These are phyloP conservation scores for Gallinago nigripennis DNA, from an alignment of 2,797 vertebrate species.

Conservation along the genomic window DNA sequence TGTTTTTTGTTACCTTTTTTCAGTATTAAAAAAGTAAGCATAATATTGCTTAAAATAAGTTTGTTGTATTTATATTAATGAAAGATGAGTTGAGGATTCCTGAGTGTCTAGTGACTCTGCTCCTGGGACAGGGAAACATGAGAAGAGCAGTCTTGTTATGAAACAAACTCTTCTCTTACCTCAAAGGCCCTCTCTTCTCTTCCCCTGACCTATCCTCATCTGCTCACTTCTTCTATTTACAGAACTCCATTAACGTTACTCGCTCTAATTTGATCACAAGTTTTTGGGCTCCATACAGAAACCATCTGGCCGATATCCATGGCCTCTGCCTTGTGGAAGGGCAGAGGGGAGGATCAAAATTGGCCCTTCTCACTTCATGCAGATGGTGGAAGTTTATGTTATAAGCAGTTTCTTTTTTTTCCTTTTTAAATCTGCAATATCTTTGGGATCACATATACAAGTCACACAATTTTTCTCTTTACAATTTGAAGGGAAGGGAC, in stretches of 20 bases:
- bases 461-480: background rate
- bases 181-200: conserved; percentile 60
- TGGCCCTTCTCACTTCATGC: background rate
- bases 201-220: conserved; percentile 65
- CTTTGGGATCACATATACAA: background rate
- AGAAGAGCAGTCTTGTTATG: conserved; percentile 71
- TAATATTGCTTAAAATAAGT: background rate
- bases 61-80: conserved; percentile 41
- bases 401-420: background rate
- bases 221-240: conserved; percentile 71
- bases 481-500: background rate
- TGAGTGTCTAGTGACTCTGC: conserved; percentile 46
- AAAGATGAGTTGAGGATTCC: conserved; percentile 41
- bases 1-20: background rate
- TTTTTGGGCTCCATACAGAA: conserved; percentile 35
- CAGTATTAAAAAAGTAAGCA: background rate
- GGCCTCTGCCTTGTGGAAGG: conserved; percentile 11
- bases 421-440: background rate
- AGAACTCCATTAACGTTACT: conserved; percentile 46
- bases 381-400: background rate
- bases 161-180: conserved; percentile 68
- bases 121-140: conserved; percentile 49
- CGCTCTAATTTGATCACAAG: conserved; percentile 31
- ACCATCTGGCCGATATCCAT: background rate
- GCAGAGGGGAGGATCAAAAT: background rate